These are phyloP conservation scores for Molanna angustata DNA, from an alignment of 2,888 invertebrate species.

Conservation along the genomic window DNA sequence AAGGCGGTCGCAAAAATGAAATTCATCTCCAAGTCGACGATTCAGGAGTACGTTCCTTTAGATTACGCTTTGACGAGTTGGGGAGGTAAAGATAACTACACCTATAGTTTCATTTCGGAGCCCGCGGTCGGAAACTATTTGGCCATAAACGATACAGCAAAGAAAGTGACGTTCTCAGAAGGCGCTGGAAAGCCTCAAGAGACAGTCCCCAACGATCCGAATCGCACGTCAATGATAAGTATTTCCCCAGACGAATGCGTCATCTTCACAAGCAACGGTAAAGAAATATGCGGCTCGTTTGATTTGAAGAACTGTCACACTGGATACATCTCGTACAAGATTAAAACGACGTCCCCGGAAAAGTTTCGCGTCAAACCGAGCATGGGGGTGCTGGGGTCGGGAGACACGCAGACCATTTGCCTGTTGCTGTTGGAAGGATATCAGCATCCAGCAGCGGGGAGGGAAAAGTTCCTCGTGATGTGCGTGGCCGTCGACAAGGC, in stretches of 20 bases:
- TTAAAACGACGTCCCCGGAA: constrained; percentile 94
- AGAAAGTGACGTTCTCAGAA: constrained; percentile 44
- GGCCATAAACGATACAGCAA: constrained; percentile 43
- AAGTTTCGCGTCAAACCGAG: constrained; percentile 92
- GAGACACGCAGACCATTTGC: constrained; percentile 61
- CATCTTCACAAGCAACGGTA: constrained; percentile 63
- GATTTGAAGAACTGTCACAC: constrained; percentile 68
- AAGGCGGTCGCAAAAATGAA: constrained; percentile 87
- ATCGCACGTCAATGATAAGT: constrained; percentile 42
- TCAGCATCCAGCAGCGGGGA: constrained; percentile 62
- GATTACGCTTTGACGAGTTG: constrained; percentile 74
- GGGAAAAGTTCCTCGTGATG: constrained; percentile 89
- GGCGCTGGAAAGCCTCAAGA: constrained; percentile 38
- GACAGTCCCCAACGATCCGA: constrained; percentile 36
- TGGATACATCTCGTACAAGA: constrained; percentile 58
- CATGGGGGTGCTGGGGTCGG: constrained; percentile 69
- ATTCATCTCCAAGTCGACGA: constrained; percentile 71
- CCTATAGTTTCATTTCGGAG: constrained; percentile 70
- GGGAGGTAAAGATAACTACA: constrained; percentile 77
- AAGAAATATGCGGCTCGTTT: constrained; percentile 66
- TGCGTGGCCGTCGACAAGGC: constrained; percentile 64
- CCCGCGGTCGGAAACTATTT: constrained; percentile 35
- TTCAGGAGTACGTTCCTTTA: constrained; percentile 70
- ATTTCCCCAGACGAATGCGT: constrained; percentile 69
- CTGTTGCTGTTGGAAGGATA: constrained; percentile 76